Evolutionary conservation across 2,797 vertebrate genomes (phyloP), one percentile per base, ranked within the genome.

Genomic region (Poecilia picta): DNA sequence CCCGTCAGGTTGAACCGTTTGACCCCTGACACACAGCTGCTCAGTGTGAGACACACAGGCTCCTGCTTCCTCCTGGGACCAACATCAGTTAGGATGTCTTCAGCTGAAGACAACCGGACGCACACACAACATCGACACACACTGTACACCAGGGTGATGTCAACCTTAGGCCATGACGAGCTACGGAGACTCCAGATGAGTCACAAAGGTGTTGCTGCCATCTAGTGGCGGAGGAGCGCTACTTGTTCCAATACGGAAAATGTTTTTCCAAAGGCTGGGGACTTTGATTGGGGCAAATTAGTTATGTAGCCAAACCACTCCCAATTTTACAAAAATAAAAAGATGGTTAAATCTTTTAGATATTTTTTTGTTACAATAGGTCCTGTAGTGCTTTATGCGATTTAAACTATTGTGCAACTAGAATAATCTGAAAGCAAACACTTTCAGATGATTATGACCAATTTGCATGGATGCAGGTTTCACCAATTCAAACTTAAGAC

Each of bases 181-280:
- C 33, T 25, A 2, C 6, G 33, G 12, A 45, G 59, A 74, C 5
- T 7, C 16, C 1, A 12, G 68, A 1, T 62, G 36, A 13, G 39
- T 39, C 36, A 28, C 20, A 66, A 68, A 78, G 20, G 1, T 13
- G 43, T 15, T 12, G 75, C 74, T 82, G 91, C 85, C 92, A 89
- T 78, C 93, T 92, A 87, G 90, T 87, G 92, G 87, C 62, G 57
- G 66, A 20, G 25, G 3, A 4, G 20, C 0, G 11, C 3, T 16
- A 31, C 15, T 16, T 0, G 39, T 49, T 12, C 31, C 10, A 8
- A 13, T 20, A 3, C 10, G 12, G 25, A 0, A 73, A 62, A 46
- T 31, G 6, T 15, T 13, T 23, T 45, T 28, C 43, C 33, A 39
- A 23, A 20, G 0, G 2, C 8, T 66, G 36, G 0, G 1, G 3